phyloP scores from a whole-genome alignment of 2,797 vertebrate genomes.

The Argyrosomus regius region DNA sequence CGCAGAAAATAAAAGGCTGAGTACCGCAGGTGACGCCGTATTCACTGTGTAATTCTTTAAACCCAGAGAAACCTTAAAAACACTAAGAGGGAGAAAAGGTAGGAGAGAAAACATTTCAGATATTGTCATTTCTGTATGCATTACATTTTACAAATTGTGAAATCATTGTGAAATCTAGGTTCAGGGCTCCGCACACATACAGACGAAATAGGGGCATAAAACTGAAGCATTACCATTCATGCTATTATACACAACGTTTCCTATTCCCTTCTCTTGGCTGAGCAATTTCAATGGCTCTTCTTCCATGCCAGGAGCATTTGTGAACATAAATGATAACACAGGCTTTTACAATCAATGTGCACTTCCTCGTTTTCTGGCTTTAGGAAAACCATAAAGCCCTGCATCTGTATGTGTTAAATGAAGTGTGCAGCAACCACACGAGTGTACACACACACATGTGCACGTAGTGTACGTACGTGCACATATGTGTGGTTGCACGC shows the following conservation, averaged over 20 bases:
- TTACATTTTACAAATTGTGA: slow-evolving; percentile 76
- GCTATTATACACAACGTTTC: slow-evolving; percentile 82
- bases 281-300: slow-evolving; percentile 81
- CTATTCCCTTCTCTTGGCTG: slow-evolving; percentile 80
- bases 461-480: slow-evolving; percentile 28
- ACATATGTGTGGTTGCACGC: not conserved
- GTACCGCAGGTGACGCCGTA: slow-evolving; percentile 69
- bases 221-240: slow-evolving; percentile 81
- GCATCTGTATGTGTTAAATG: slow-evolving; percentile 81
- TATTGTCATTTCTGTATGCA: slow-evolving; percentile 68
- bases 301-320: slow-evolving; percentile 80
- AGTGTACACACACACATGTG: slow-evolving; percentile 43
- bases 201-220: slow-evolving; percentile 77
- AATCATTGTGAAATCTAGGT: slow-evolving; percentile 78
- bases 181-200: slow-evolving; percentile 64
- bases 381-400: slow-evolving; percentile 81
- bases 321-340: slow-evolving; percentile 82
- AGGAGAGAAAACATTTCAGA: slow-evolving; percentile 60
- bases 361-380: slow-evolving; percentile 82
- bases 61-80: slow-evolving; percentile 73
- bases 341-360: slow-evolving; percentile 80
- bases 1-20: slow-evolving; percentile 61
- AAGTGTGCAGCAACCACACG: slow-evolving; percentile 71
- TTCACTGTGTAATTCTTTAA: slow-evolving; percentile 76
- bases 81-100: slow-evolving; percentile 56